Conservation (phyloP, 2,113 vertebrate species). For the Natator depressus region DNA sequence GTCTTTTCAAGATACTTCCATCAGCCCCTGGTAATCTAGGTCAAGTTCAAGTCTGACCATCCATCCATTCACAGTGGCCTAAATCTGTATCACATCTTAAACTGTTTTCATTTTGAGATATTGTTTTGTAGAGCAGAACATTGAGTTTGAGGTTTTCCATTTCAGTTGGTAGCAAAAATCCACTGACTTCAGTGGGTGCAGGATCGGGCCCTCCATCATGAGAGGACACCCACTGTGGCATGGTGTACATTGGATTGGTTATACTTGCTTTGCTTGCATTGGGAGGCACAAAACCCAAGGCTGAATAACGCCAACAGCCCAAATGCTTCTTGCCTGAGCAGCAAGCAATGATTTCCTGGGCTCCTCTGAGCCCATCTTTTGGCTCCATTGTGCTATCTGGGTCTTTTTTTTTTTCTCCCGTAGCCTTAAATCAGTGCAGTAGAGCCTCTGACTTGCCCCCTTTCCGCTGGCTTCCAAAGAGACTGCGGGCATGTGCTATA, state of each 20-base stretch:
- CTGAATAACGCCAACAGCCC: not conserved
- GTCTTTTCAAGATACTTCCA: not conserved
- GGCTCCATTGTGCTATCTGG: not conserved
- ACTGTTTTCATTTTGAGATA: not conserved
- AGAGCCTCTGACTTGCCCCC: not conserved
- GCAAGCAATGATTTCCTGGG: not conserved
- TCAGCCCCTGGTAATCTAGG: not conserved
- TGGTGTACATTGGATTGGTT: not conserved
- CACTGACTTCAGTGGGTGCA: not conserved
- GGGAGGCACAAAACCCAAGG: not conserved
- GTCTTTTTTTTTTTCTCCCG: not conserved
- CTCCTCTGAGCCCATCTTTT: not conserved
- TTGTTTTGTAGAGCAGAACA: not conserved
- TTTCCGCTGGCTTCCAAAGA: not conserved
- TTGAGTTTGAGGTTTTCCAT: not conserved
- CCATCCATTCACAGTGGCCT: not conserved
- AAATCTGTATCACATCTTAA: not conserved
- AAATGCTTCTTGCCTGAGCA: accelerated
- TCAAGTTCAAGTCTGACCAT: not conserved
- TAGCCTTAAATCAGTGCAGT: not conserved
- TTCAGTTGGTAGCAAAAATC: not conserved
- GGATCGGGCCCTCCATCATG: not conserved
- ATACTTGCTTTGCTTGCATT: not conserved
- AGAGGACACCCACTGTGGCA: accelerated
- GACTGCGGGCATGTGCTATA: not conserved